Evolutionary conservation across 1,140 invertebrate species (phyloP).

Genomic region (Pogonomyrmex barbatus): DNA sequence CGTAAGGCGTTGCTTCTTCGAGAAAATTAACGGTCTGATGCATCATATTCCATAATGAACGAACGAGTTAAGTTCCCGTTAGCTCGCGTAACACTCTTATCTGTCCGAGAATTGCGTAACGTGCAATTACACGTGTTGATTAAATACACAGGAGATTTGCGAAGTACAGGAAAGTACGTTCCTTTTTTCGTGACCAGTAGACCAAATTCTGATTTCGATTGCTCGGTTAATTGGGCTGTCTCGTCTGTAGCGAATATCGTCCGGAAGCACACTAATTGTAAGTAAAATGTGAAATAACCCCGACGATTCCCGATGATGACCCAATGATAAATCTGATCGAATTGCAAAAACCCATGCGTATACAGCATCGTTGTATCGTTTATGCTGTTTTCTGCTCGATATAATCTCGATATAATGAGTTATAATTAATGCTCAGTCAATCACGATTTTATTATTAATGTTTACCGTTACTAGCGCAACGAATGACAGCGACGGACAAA

Average conservation of each 20-base stretch:
- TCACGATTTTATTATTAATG: not conserved
- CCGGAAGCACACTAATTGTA: not conserved
- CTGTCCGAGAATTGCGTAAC: constrained; percentile 43
- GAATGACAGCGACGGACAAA: not conserved
- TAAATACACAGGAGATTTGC: constrained; percentile 38
- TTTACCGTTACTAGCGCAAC: not conserved
- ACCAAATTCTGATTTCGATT: not conserved
- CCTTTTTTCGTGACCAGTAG: constrained; percentile 49
- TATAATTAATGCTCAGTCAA: constrained; percentile 14
- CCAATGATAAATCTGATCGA: constrained; percentile 14
- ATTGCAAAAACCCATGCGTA: constrained; percentile 45
- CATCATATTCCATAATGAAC: constrained; percentile 30
- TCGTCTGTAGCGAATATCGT: not conserved
- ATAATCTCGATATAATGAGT: not conserved
- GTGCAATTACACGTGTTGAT: constrained; percentile 64
- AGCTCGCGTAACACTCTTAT: constrained; percentile 12
- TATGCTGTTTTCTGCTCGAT: not conserved
- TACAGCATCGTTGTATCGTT: constrained; percentile 6
- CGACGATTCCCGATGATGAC: not conserved
- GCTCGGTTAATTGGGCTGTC: constrained; percentile 62
- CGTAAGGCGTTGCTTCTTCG: not conserved
- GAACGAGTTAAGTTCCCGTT: constrained; percentile 30
- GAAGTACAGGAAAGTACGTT: constrained; percentile 6
- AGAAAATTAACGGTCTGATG: constrained; percentile 3
- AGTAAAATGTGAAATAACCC: constrained; percentile 30